These are phyloP conservation scores for Cynoglossus semilaevis DNA, from an alignment of 2,113 vertebrate species.

Conservation along the genomic window DNA sequence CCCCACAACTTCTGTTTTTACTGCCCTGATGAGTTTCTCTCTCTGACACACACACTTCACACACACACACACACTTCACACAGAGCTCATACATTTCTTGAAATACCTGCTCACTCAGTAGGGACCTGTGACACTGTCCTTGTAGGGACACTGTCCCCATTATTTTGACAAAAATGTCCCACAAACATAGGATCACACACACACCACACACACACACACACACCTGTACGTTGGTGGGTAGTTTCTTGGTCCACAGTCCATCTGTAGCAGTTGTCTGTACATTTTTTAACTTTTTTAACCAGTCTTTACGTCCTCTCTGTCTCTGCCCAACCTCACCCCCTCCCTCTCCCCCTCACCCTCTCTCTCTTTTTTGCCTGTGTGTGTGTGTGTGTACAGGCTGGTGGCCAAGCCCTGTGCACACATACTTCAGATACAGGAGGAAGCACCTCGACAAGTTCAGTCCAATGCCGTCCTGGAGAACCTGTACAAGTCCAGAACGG, in stretches of 20 bases:
- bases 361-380: conserved; percentile 11
- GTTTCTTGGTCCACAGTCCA: conserved; percentile 7
- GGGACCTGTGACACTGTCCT: too few relatives aligned
- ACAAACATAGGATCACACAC: too few relatives aligned
- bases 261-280: conserved; percentile 1
- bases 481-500: conserved; percentile 90
- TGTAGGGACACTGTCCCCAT: too few relatives aligned
- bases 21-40: conserved; percentile 1
- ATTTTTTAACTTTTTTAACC: conserved; percentile 3
- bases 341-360: conserved; percentile 32
- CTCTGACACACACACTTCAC: conserved; percentile 1
- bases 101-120: too few relatives aligned
- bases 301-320: conserved; percentile 3
- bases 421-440: conserved; percentile 84
- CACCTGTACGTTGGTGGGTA: conserved; percentile 6
- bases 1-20: conserved; percentile 35
- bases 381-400: conserved; percentile 78
- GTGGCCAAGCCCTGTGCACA: conserved; percentile 91
- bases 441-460: conserved; percentile 80
- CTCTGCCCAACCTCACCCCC: conserved; percentile 24
- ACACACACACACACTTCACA: not conserved
- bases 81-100: conserved; percentile 1
- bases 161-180: too few relatives aligned
- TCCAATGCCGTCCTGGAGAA: conserved; percentile 91
- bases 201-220: not conserved